Conservation (phyloP, 2,888 invertebrate species). For the Gerris lacustris region DNA sequence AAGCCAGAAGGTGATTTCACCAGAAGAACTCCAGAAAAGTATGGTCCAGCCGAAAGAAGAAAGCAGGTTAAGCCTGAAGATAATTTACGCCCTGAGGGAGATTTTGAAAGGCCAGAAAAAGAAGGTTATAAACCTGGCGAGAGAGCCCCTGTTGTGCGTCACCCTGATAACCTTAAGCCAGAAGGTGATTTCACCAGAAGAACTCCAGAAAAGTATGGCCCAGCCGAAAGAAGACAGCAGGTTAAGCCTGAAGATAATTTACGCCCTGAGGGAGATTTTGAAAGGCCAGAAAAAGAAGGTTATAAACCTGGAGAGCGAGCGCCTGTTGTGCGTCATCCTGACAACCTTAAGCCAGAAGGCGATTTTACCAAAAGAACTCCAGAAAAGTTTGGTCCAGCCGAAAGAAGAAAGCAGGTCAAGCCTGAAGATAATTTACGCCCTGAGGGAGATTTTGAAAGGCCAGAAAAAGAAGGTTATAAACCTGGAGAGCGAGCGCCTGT, state of each 20-base stretch:
- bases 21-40: conserved; percentile 26
- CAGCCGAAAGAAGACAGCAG: conserved; percentile 42
- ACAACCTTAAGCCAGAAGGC: conserved; percentile 45
- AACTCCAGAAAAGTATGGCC: conserved; percentile 35
- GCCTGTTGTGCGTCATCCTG: conserved; percentile 38
- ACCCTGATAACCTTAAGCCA: conserved; percentile 34
- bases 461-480: conserved; percentile 36
- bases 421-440: conserved; percentile 34
- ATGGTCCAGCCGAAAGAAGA: conserved; percentile 38
- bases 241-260: conserved; percentile 33
- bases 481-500: conserved; percentile 47
- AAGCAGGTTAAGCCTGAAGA: conserved; percentile 36
- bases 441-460: conserved; percentile 34
- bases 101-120: conserved; percentile 37
- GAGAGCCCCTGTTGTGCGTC: conserved; percentile 37
- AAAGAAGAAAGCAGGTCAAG: conserved; percentile 38
- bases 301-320: conserved; percentile 40
- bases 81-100: conserved; percentile 39
- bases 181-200: conserved; percentile 24
- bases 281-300: conserved; percentile 37
- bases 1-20: conserved; percentile 46
- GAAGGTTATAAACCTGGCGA: conserved; percentile 32
- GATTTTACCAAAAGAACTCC: conserved; percentile 41
- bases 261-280: conserved; percentile 40
- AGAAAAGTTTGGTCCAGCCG: conserved; percentile 38